Conservation (phyloP, 2,888 invertebrate species). For the Heteromyza rotundicornis region DNA sequence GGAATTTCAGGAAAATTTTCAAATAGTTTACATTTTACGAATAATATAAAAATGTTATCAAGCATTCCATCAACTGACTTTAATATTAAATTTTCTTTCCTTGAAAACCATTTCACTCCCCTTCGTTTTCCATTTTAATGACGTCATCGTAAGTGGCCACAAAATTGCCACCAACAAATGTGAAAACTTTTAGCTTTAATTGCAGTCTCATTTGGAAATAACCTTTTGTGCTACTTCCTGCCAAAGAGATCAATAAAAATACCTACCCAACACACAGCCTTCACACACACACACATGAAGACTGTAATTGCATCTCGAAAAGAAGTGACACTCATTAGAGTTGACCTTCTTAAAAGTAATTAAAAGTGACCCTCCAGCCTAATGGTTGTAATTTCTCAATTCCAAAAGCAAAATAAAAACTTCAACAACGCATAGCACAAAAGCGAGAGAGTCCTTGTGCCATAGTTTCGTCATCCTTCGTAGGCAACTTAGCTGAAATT, state of each 20-base stretch:
- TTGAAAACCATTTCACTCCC: too few species aligned
- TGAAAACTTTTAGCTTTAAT: slow-evolving; percentile 41
- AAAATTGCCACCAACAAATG: slow-evolving; percentile 37
- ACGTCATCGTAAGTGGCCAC: too few species aligned
- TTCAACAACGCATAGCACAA: neutral
- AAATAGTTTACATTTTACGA: too few species aligned
- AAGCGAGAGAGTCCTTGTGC: too few species aligned
- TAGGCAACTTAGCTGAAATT: neutral
- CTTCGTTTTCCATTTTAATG: too few species aligned
- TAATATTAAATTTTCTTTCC: too few species aligned
- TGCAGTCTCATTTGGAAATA: slow-evolving; percentile 32
- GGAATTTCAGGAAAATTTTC: too few species aligned
- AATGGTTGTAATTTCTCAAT: slow-evolving; percentile 56
- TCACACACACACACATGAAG: slow-evolving; percentile 13
- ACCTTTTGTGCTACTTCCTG: neutral
- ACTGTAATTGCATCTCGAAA: neutral
- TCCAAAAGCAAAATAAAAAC: slow-evolving; percentile 21
- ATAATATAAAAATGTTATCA: too few species aligned
- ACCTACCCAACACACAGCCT: slow-evolving; percentile 1
- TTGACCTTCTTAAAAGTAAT: slow-evolving; percentile 57
- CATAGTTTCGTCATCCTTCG: neutral
- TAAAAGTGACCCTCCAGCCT: slow-evolving; percentile 56
- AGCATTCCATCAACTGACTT: too few species aligned
- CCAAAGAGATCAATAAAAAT: slow-evolving; percentile 6
- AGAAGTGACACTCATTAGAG: slow-evolving; percentile 35